Evolutionary conservation across 1,140 invertebrate genomes (phyloP), one percentile per base, ranked within the genome.

Genomic region (Hycleus phaleratus): DNA sequence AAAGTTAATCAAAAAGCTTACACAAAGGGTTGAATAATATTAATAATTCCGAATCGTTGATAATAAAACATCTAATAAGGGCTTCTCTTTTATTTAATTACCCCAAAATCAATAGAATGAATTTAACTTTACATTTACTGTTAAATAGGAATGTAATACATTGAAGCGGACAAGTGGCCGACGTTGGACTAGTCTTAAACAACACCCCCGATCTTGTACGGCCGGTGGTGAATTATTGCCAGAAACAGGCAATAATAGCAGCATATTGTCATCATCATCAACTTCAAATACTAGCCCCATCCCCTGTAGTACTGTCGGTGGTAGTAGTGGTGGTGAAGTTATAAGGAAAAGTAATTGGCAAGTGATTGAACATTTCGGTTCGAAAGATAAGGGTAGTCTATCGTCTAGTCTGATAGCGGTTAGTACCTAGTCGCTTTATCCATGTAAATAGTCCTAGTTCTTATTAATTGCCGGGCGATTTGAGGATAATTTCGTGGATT

Each of bases 341-440:
- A 2, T 79, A 79, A 40, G 82, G 72, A 90, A 90, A 71, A 90
- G 87, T 62, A 91, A 91, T 73, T 91, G 88, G 88, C 86, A 91
- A 72, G 88, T 91, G 54, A 91, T 91, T 66, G 88, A 91, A 73
- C 88, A 91, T 73, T 90, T 77, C 61, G 77, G 77, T 32, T 79
- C 78, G 43, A 74, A 73, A 58, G 66, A 69, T 45, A 76, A 75
- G 59, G 71, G 73, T 38, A 76, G 75, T 54, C 69, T 79, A 53
- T 77, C 77, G 38, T 77, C 77, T 58, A 78, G 75, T 68, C 70
- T 79, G 52, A 77, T 79, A 65, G 78, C 78, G 68, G 79, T 80
- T 68, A 79, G 77, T 71, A 45, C 18, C 32, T 40, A 18, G 18
- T 18, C 25, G 47, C 25, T 11, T 26, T 38, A 12, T 46, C 26